phyloP scores from a whole-genome alignment of 2,113 vertebrate species.

The Hippoglossus stenolepis region DNA sequence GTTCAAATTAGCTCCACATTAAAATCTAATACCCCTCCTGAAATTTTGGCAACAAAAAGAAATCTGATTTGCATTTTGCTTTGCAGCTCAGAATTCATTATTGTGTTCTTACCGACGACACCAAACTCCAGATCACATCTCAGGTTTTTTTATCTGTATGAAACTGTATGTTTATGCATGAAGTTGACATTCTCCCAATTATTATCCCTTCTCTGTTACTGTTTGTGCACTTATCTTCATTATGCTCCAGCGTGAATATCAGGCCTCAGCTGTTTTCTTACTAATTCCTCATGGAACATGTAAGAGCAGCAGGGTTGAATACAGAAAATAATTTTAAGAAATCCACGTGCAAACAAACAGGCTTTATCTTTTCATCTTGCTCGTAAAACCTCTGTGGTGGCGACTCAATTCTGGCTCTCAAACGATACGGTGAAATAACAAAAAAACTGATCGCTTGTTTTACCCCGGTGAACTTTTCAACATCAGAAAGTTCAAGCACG shows the following conservation, averaged over 20 bases:
- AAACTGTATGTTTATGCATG: not conserved
- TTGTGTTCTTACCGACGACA: constrained; percentile 7
- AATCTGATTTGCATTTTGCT: constrained; percentile 9
- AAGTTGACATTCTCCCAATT: not conserved
- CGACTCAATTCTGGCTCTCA: constrained; percentile 4
- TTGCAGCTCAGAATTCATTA: constrained; percentile 23
- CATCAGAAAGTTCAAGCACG: not conserved
- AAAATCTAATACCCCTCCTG: not conserved
- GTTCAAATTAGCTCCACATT: constrained; percentile 31
- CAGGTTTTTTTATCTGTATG: not conserved
- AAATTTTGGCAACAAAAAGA: not conserved
- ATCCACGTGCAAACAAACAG: not conserved
- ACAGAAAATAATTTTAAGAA: not conserved
- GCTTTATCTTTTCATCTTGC: constrained; percentile 7
- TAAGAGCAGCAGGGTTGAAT: not conserved
- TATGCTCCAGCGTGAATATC: no score
- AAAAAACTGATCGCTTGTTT: not conserved
- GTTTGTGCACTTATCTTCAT: not conserved
- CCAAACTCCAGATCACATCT: constrained; percentile 2
- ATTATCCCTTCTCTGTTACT: not conserved
- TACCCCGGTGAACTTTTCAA: constrained; percentile 16
- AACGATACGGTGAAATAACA: not conserved
- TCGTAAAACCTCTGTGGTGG: not conserved
- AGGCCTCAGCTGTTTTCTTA: no score
- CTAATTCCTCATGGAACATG: not conserved